Conservation (phyloP, 2,113 vertebrate species). For the Rhea pennata region DNA sequence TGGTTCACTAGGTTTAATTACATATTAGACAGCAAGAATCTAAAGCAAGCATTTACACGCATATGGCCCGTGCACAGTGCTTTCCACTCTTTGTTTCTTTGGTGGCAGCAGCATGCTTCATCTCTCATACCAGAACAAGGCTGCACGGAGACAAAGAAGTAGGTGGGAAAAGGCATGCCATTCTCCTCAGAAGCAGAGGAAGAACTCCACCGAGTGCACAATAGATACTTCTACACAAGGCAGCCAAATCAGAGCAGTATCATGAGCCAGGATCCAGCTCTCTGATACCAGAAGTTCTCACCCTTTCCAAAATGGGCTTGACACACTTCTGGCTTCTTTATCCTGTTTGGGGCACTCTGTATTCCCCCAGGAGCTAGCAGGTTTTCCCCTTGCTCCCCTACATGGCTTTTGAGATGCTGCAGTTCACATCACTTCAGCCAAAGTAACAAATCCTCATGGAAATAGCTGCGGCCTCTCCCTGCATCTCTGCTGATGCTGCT, state of each 20-base stretch:
- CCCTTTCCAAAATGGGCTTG: neutral
- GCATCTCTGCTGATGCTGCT: neutral
- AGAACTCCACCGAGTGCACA: neutral
- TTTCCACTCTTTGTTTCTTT: neutral
- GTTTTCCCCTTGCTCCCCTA: neutral
- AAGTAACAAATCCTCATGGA: neutral
- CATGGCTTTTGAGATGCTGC: neutral
- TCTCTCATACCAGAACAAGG: neutral
- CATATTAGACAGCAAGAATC: neutral
- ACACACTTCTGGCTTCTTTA: too few relatives aligned
- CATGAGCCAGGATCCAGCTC: neutral
- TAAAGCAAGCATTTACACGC: neutral
- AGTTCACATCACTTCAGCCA: neutral
- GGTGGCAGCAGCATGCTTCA: neutral
- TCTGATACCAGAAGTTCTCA: neutral
- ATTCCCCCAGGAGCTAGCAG: neutral
- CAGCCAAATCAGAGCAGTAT: neutral
- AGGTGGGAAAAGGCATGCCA: neutral
- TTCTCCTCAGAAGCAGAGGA: neutral
- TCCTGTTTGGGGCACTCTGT: neutral
- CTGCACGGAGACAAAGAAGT: neutral
- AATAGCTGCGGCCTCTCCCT: neutral
- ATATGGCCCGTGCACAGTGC: rapidly evolving
- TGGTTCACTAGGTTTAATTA: neutral
- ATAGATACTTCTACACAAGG: neutral